A percentile compares a stretch with the other conserved stretches of the same genome.
Conservation (phyloP, 1,140 invertebrate genomes). For the Macrobrachium nipponense region DNA sequence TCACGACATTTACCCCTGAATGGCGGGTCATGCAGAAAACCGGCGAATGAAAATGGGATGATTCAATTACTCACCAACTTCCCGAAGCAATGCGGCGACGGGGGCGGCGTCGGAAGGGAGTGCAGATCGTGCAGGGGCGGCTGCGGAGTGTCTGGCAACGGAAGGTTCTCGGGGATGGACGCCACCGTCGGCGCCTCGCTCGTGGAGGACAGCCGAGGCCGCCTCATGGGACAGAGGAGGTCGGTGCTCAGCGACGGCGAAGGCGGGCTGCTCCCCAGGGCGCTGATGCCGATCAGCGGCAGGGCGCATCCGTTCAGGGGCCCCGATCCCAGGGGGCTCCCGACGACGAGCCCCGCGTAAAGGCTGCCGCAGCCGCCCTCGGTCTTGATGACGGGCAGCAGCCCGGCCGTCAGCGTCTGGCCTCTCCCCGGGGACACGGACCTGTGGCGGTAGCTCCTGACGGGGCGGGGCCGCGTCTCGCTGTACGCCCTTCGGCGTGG, state of each 20-base stretch:
- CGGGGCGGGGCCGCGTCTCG: slow-evolving; percentile 11
- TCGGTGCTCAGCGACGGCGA: background rate
- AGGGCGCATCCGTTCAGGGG: slow-evolving; percentile 46
- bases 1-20: too few species aligned
- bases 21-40: too few species aligned
- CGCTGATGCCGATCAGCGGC: slow-evolving; percentile 26
- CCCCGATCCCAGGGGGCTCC: slow-evolving; percentile 44
- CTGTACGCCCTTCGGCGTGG: slow-evolving; percentile 44
- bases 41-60: too few species aligned
- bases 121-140: background rate
- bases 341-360: slow-evolving; percentile 44
- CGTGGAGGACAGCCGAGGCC: slow-evolving; percentile 42
- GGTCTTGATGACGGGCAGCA: background rate
- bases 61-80: too few species aligned
- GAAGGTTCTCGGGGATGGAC: slow-evolving; percentile 46
- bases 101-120: too few species aligned
- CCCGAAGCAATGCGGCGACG: too few species aligned
- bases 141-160: slow-evolving; percentile 36
- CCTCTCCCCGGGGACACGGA: slow-evolving; percentile 23
- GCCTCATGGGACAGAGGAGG: slow-evolving; percentile 19
- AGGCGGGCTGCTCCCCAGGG: background rate
- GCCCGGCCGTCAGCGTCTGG: background rate
- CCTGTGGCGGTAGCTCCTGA: slow-evolving; percentile 19
- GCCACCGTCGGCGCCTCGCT: slow-evolving; percentile 49
- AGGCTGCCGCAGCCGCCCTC: background rate